Conservation (phyloP, 2,888 invertebrate genomes). For the Antheraea assamensis region DNA sequence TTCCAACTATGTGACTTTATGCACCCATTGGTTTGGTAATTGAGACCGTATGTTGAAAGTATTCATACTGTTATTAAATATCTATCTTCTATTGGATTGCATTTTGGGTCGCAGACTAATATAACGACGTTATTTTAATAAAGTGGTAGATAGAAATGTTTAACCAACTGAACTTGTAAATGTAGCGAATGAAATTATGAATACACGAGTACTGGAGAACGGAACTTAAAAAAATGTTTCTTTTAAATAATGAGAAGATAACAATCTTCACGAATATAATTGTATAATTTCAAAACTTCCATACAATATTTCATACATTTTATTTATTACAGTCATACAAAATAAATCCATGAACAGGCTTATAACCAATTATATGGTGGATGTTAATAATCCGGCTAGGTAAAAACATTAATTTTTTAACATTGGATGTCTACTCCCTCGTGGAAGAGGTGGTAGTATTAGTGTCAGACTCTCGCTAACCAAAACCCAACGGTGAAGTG, state of each 20-base stretch:
- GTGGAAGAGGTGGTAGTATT: too few relatives aligned
- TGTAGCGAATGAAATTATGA: background rate
- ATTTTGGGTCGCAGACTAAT: background rate
- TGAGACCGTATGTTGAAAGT: constrained; percentile 56
- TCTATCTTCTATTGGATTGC: background rate
- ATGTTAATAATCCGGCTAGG: too few relatives aligned
- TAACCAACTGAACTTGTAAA: background rate
- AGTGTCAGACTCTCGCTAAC: too few relatives aligned
- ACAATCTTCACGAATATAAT: too few relatives aligned
- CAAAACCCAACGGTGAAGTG: too few relatives aligned
- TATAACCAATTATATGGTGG: too few relatives aligned
- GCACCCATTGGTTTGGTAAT: constrained; percentile 55
- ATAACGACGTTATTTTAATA: background rate
- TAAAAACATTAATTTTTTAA: too few relatives aligned
- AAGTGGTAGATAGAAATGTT: background rate
- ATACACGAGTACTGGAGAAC: too few relatives aligned
- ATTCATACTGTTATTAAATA: constrained; percentile 32
- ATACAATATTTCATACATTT: background rate
- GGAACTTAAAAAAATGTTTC: too few relatives aligned
- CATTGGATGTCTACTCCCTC: too few relatives aligned
- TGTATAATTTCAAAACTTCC: background rate
- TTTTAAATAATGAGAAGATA: too few relatives aligned
- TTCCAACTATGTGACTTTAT: constrained; percentile 23
- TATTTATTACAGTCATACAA: background rate
- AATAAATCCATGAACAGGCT: too few relatives aligned